These are phyloP conservation scores for Hermodice carunculata DNA, from an alignment of 2,888 invertebrate genomes.

Conservation along the genomic window DNA sequence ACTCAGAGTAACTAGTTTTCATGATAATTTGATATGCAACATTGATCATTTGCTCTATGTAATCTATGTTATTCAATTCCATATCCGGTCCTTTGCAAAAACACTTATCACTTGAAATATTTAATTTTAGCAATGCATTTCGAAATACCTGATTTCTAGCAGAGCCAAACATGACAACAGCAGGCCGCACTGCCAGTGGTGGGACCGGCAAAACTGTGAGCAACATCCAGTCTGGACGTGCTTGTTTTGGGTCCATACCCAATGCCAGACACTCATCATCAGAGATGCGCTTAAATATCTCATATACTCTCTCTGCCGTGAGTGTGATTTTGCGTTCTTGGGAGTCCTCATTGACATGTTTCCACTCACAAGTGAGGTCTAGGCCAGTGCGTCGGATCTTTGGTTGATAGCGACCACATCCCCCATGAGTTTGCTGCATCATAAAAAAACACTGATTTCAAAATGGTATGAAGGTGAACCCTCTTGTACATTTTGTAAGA, in stretches of 20 bases:
- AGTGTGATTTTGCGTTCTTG: conserved; percentile 94
- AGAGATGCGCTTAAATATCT: conserved; percentile 85
- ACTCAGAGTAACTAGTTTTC: no score
- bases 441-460: no score
- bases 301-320: conserved; percentile 96
- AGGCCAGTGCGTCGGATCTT: conserved; percentile 89
- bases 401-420: conserved; percentile 98
- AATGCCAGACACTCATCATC: conserved; percentile 97
- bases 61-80: neutral
- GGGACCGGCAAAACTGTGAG: conserved; percentile 97
- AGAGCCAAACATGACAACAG: conserved; percentile 99
- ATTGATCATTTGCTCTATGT: no score
- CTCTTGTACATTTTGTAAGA: no score
- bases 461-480: no score
- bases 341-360: conserved; percentile 95
- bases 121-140: no score
- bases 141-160: conserved; percentile 91
- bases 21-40: no score
- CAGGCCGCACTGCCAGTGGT: conserved; percentile 94
- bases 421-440: conserved; percentile 81
- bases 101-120: neutral
- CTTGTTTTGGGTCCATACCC: conserved; percentile 93
- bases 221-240: conserved; percentile 99
- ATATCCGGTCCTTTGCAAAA: neutral
- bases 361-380: conserved; percentile 98